Conservation (phyloP, 2,888 invertebrate genomes). For the Phorcus lineatus region DNA sequence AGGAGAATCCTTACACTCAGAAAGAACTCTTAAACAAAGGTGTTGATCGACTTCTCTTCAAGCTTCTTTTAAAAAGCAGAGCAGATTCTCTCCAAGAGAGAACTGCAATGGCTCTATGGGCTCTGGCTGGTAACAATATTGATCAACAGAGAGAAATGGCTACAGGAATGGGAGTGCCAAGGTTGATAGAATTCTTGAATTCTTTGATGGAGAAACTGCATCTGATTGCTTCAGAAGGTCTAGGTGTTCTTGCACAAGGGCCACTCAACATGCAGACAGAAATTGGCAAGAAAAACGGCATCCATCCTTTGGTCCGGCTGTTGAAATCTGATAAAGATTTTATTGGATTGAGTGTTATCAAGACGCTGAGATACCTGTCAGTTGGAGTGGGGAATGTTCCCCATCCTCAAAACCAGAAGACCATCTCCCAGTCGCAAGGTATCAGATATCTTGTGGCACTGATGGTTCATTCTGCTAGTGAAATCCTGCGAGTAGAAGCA, state of each 20-base stretch:
- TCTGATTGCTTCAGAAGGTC: constrained; percentile 72
- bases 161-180: constrained; percentile 68
- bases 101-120: constrained; percentile 73
- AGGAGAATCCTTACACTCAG: constrained; percentile 68
- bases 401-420: constrained; percentile 66
- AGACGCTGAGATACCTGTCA: constrained; percentile 69
- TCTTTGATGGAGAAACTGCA: constrained; percentile 71
- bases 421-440: constrained; percentile 68
- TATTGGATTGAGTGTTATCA: constrained; percentile 72
- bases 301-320: constrained; percentile 68
- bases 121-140: constrained; percentile 69
- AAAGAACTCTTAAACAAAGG: constrained; percentile 61
- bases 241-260: constrained; percentile 72
- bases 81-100: constrained; percentile 64
- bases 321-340: constrained; percentile 69
- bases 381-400: constrained; percentile 73
- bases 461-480: constrained; percentile 71
- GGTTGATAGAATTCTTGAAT: constrained; percentile 72
- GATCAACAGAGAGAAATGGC: constrained; percentile 71
- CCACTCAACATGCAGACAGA: constrained; percentile 67
- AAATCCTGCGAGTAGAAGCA: constrained; percentile 73
- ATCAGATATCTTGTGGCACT: constrained; percentile 71
- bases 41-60: constrained; percentile 69
- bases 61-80: constrained; percentile 66
- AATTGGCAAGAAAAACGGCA: constrained; percentile 69